Percentiles rank a stretch among this genome's conserved stretches.
Evolutionary conservation across 2,797 vertebrate species (phyloP).

Genomic region (Alouatta caraya): DNA sequence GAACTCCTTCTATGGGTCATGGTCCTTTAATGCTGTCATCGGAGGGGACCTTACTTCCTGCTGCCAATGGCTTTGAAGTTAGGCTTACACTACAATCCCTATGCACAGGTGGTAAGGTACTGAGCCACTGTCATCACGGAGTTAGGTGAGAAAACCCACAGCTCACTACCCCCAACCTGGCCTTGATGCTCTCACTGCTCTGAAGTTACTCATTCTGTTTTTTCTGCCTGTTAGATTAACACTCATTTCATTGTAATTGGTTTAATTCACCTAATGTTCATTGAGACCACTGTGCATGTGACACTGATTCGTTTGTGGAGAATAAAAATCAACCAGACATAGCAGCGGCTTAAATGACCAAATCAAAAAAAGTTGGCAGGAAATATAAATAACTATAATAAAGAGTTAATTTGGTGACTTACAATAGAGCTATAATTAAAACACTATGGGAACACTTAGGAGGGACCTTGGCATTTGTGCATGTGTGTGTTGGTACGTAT

Average conservation of each 20-base stretch:
- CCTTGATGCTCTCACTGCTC: not conserved
- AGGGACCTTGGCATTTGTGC: not conserved
- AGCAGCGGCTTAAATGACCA: not conserved
- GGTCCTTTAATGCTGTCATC: not conserved
- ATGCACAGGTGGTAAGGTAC: not conserved
- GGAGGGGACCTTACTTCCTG: not conserved
- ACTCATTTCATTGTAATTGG: not conserved
- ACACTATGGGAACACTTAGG: not conserved
- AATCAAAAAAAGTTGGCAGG: not conserved
- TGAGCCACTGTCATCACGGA: not conserved
- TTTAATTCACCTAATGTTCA: not conserved
- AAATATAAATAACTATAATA: not conserved
- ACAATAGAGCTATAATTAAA: not conserved
- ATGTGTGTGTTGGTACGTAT: not conserved
- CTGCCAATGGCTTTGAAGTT: fast-evolving
- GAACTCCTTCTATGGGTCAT: fast-evolving
- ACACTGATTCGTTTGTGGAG: not conserved
- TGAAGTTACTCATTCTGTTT: not conserved
- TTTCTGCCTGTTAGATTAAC: not conserved
- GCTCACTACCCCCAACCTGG: too few relatives aligned
- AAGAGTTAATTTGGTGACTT: not conserved
- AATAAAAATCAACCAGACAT: not conserved
- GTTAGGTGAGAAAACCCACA: not conserved
- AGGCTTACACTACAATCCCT: fast-evolving
- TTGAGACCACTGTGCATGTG: not conserved